These are phyloP conservation scores for Netelia melanura DNA, from an alignment of 2,888 invertebrate species.

Conservation along the genomic window DNA sequence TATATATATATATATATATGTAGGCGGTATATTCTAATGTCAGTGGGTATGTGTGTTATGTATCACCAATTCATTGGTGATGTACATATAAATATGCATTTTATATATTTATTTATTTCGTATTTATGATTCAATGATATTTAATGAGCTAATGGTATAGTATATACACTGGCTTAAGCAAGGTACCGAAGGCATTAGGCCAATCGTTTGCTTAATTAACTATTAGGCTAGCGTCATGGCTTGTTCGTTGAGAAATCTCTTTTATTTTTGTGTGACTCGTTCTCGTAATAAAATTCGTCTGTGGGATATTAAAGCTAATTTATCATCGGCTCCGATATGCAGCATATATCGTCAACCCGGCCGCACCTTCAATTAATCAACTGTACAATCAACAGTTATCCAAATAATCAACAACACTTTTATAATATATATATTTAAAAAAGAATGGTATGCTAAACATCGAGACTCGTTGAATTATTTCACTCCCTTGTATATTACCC, in stretches of 20 bases:
- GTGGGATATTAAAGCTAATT: slow-evolving; percentile 58
- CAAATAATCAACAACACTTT: slow-evolving; percentile 70
- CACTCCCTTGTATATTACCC: background rate
- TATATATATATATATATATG: slow-evolving; percentile 76
- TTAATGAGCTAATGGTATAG: slow-evolving; percentile 79
- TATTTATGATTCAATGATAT: slow-evolving; percentile 72
- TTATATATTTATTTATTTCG: slow-evolving; percentile 61
- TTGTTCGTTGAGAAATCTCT: slow-evolving; percentile 67
- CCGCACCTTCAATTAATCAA: slow-evolving; percentile 68
- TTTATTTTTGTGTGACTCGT: background rate
- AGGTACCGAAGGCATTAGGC: slow-evolving; percentile 81
- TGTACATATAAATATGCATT: slow-evolving; percentile 53
- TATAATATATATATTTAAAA: slow-evolving; percentile 35
- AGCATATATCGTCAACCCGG: slow-evolving; percentile 31
- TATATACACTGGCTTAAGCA: slow-evolving; percentile 82
- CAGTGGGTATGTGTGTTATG: slow-evolving; percentile 66
- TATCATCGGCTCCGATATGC: slow-evolving; percentile 53
- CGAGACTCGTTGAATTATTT: slow-evolving; percentile 35
- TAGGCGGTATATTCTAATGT: slow-evolving; percentile 75
- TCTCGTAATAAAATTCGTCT: slow-evolving; percentile 42
- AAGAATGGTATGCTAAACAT: background rate
- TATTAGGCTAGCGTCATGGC: slow-evolving; percentile 76
- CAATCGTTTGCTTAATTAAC: slow-evolving; percentile 73
- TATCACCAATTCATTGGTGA: slow-evolving; percentile 59
- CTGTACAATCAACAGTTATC: slow-evolving; percentile 69